phyloP scores from a whole-genome alignment of 2,888 invertebrate genomes.

The Eupithecia dodoneata region DNA sequence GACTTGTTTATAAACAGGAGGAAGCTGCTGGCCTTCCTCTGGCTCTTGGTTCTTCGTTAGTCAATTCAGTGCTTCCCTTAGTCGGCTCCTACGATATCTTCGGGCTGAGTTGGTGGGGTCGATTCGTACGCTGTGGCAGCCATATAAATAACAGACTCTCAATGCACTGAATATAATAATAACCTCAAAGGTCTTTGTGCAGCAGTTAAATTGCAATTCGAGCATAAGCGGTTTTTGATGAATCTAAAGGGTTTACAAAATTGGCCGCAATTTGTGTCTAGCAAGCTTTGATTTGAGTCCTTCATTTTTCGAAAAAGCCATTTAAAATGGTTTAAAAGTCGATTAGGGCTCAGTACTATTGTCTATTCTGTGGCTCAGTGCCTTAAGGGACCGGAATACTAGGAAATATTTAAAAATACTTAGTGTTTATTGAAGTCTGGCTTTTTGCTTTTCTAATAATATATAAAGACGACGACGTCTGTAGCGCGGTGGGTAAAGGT shows the following conservation, averaged over 20 bases:
- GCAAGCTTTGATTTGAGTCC: constrained; percentile 40
- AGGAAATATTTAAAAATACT: constrained; percentile 21
- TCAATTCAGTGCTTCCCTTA: no score
- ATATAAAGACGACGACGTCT: no score
- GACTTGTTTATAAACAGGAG: no score
- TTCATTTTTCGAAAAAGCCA: constrained; percentile 50
- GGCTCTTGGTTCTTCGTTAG: no score
- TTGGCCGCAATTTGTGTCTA: constrained; percentile 39
- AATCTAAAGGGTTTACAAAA: constrained; percentile 46
- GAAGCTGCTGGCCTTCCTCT: no score
- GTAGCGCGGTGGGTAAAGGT: no score
- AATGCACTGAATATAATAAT: not conserved
- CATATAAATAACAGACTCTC: not conserved
- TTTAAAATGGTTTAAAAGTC: constrained; percentile 59
- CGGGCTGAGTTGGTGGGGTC: no score
- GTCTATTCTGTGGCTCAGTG: not conserved
- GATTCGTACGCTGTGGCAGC: no score
- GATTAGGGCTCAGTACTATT: constrained; percentile 45
- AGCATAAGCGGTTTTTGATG: constrained; percentile 79
- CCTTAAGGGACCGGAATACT: constrained; percentile 25
- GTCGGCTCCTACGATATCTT: no score
- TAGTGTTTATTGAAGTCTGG: not conserved
- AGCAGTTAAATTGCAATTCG: constrained; percentile 75
- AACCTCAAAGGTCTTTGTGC: constrained; percentile 7
- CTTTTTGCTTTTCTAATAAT: not conserved